Conservation (phyloP, 1,140 invertebrate species). For the Drosophila gunungcola region DNA sequence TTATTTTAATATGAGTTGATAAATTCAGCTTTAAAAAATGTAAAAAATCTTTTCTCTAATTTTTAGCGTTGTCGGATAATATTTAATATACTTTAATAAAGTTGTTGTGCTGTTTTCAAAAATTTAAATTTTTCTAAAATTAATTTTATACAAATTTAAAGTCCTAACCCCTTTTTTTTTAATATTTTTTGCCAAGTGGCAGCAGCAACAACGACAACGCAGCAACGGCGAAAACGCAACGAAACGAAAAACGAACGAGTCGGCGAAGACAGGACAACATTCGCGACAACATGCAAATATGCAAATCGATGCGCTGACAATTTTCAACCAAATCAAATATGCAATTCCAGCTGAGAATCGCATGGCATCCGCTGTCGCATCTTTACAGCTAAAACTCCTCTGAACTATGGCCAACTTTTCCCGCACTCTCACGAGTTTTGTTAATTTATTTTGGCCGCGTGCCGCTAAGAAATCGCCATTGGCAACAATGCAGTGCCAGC, state of each 20-base stretch:
- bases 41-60: too few species aligned
- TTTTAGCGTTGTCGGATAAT: too few species aligned
- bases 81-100: too few species aligned
- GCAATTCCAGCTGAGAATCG: slow-evolving; percentile 49
- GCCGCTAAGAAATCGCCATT: slow-evolving; percentile 65
- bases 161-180: too few species aligned
- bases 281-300: slow-evolving; percentile 75
- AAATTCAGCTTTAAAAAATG: too few species aligned
- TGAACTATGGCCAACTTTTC: slow-evolving; percentile 8
- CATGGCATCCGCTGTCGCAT: slow-evolving; percentile 6
- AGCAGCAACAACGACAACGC: slow-evolving; percentile 8
- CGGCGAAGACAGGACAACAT: slow-evolving; percentile 56
- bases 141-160: too few species aligned
- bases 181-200: neutral
- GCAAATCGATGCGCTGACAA: slow-evolving; percentile 76
- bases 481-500: slow-evolving; percentile 46
- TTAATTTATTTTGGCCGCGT: slow-evolving; percentile 82
- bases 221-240: slow-evolving; percentile 27
- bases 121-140: too few species aligned
- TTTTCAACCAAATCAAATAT: slow-evolving; percentile 78
- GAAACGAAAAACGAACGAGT: slow-evolving; percentile 28
- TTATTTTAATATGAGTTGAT: too few species aligned
- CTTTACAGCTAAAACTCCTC: neutral
- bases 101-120: too few species aligned
- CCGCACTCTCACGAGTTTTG: slow-evolving; percentile 67